These are phyloP conservation scores for Masticophis lateralis DNA, from an alignment of 2,797 vertebrate genomes.

Conservation along the genomic window DNA sequence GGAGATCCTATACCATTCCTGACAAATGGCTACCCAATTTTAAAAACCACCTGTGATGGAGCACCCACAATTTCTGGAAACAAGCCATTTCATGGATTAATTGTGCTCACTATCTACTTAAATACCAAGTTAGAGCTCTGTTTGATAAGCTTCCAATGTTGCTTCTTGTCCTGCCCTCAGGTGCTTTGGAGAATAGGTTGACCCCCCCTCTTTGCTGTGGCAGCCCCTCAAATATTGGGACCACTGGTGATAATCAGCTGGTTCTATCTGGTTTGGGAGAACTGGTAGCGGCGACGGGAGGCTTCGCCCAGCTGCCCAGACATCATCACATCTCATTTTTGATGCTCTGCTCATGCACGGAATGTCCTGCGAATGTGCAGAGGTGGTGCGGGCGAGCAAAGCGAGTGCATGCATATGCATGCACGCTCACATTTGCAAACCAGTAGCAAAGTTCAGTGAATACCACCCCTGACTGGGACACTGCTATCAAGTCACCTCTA, in stretches of 20 bases:
- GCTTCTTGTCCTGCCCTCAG: not conserved
- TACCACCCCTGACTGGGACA: not conserved
- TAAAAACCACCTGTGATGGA: not conserved
- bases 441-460: no score
- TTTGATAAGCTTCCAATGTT: not conserved
- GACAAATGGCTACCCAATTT: not conserved
- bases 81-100: not conserved
- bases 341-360: no score
- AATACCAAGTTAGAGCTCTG: not conserved
- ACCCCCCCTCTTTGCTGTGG: not conserved
- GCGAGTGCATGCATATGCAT: fast-evolving
- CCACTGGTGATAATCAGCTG: no score
- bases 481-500: not conserved
- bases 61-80: not conserved
- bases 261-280: no score
- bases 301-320: no score
- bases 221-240: not conserved
- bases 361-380: no score
- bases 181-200: not conserved
- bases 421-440: no score
- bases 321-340: no score
- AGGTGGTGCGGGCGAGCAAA: no score
- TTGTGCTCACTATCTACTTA: not conserved
- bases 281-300: no score
- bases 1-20: not conserved